Evolutionary conservation across 2,797 vertebrate species (phyloP), one percentile per base, ranked within the genome.

Genomic region (Kryptopterus vitreolus): DNA sequence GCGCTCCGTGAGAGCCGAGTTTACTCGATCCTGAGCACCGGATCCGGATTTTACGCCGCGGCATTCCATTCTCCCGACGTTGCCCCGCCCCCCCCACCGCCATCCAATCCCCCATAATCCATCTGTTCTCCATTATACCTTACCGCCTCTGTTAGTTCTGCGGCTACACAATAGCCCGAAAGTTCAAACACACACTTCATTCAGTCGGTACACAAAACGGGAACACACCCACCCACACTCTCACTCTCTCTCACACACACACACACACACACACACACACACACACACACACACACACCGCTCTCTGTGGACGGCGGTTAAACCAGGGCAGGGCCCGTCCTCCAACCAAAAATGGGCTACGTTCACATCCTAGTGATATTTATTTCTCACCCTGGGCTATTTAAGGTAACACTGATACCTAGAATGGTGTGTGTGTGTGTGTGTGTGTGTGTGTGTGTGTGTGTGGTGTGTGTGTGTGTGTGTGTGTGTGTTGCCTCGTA

Each of bases 291-390:
- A 15, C 22, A 57, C 71, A 76, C 59, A 80, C 65, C 26, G 38
- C 15, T 26, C 43, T 46, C 65, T 26, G 13, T 68, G 35, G 38
- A 24, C 20, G 22, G 38, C 3, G n/a, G 63, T 68, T 43, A 68
- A 68, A 74, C 43, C 31, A 15, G 55, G 15, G 50, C 74, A 80
- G 33, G 38, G 43, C 20, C 24, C 12, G 26, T 71, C 16, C 24
- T 43, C 26, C 26, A 70, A 16, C 62, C 31, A 79, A 55, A 59
- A 79, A 35, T 48, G 65, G 18, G 43, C 18, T 46, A 48, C 15
- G 13, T 68, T 46, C 31, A 35, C 77, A 85, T 82, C 77, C 73
- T 55, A 62, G 59, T 71, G 80, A 81, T 77, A 82, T 87, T 82
- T 70, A 71, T 78, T 62, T 70, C 57, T 78, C 72, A 80, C 71